Evolutionary conservation across 2,113 vertebrate genomes (phyloP).

Genomic region (Malurus alboscapulatus): DNA sequence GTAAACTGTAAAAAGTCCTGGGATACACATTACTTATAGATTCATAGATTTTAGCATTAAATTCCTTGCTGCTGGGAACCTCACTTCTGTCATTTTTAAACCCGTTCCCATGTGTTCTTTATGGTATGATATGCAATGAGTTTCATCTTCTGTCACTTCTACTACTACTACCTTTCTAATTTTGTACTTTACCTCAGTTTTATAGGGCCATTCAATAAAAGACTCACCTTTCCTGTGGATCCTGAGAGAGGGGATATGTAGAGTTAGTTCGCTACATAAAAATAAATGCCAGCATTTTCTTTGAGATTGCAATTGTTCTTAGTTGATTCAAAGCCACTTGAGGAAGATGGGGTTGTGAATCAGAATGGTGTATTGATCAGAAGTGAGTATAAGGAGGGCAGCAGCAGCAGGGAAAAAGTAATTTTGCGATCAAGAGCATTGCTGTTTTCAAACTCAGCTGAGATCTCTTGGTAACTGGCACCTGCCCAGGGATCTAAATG

Average conservation of each 20-base stretch:
- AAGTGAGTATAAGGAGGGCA: not conserved
- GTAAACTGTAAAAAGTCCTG: not conserved
- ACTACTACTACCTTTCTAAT: not conserved
- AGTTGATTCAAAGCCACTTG: not conserved
- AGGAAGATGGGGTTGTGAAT: not conserved
- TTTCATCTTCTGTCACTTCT: not conserved
- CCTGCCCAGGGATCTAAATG: not conserved
- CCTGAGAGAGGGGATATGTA: not conserved
- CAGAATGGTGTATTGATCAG: slow-evolving; percentile 1
- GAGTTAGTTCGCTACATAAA: not conserved
- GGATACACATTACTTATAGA: not conserved
- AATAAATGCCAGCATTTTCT: not conserved
- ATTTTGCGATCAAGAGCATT: not conserved
- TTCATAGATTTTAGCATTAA: not conserved
- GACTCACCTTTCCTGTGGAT: not conserved
- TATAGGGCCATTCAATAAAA: not conserved
- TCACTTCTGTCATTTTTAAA: not conserved
- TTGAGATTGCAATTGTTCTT: not conserved
- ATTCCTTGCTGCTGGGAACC: not conserved
- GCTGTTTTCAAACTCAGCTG: slow-evolving; percentile 12
- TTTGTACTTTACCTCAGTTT: not conserved
- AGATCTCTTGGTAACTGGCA: not conserved
- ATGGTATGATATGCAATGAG: not conserved
- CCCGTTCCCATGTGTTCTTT: not conserved
- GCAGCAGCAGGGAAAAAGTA: not conserved